phyloP scores from a whole-genome alignment of 2,113 vertebrate species.

The Benitochromis conjunctus region DNA sequence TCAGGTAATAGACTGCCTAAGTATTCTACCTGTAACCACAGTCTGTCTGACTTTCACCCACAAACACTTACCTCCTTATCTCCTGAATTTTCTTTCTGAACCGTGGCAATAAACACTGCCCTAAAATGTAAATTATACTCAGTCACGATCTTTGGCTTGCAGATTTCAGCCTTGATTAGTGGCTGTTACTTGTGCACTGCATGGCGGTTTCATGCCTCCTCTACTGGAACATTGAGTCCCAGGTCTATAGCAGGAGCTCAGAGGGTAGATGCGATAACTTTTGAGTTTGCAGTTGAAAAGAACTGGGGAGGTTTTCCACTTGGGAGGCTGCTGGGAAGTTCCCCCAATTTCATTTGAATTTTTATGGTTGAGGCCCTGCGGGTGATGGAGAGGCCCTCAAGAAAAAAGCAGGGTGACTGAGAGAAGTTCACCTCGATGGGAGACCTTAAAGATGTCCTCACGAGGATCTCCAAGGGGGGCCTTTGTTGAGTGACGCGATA shows the following conservation, averaged over 20 bases:
- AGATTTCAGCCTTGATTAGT: slow-evolving; percentile 42
- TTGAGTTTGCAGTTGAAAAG: slow-evolving; percentile 38
- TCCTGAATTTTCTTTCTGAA: slow-evolving; percentile 22
- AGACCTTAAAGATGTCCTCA: slow-evolving; percentile 33
- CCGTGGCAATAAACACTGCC: background rate
- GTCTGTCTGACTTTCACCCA: slow-evolving; percentile 48
- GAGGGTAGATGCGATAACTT: slow-evolving; percentile 28
- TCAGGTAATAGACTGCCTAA: slow-evolving; percentile 81
- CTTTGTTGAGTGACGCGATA: slow-evolving; percentile 65
- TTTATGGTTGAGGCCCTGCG: slow-evolving; percentile 56
- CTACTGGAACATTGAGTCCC: background rate
- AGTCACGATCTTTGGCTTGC: slow-evolving; percentile 43
- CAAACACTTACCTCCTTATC: slow-evolving; percentile 31
- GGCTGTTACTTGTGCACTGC: slow-evolving; percentile 7
- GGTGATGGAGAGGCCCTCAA: slow-evolving; percentile 45
- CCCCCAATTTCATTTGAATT: slow-evolving; percentile 54
- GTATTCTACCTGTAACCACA: slow-evolving; percentile 25
- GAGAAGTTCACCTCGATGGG: slow-evolving; percentile 44
- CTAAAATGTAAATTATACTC: slow-evolving; percentile 37
- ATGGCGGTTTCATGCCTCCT: slow-evolving; percentile 17
- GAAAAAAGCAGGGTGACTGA: slow-evolving; percentile 52
- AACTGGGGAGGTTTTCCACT: slow-evolving; percentile 31
- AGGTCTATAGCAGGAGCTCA: background rate
- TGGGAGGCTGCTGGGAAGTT: slow-evolving; percentile 37
- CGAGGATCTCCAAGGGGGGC: slow-evolving; percentile 53